Evolutionary conservation across 2,113 vertebrate genomes (phyloP), one percentile per base, ranked within the genome.

Genomic region (Takifugu flavidus): DNA sequence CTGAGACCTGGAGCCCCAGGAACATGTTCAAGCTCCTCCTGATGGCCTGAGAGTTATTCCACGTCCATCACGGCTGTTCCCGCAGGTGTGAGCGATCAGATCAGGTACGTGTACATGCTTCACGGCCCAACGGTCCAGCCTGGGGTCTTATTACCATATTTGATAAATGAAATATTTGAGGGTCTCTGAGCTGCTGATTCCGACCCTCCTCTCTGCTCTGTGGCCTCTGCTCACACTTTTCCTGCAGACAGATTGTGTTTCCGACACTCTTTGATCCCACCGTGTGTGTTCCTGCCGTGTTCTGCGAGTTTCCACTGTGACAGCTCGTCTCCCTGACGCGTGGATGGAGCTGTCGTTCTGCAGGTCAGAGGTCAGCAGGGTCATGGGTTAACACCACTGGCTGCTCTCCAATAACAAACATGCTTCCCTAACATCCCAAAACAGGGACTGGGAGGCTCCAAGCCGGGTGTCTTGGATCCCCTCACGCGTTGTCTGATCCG

Each of bases 301-400:
- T 53, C 43, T 43, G 54, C 50, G 54, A 51, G 74, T 67, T 78
- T 83, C 69, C 60, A 62, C 29, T 59, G 74, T 74, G 70, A 88
- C 84, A 82, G 78, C 70, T 62, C 28, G 64, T 89, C 86, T 82
- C 51, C 66, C 69, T 53, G 84, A 91, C 78, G 68, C 75, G 88
- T 87, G 84, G 83, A 89, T 57, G 63, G 85, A 86, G 70, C 72
- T 69, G 81, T 72, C 66, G 45, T 62, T 43, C 76, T 50, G 28
- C 2, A 29, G 81, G 79, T 80, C 74, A 87, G 64, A 80, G 83
- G 84, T 47, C 83, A 72, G 56, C 27, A 14, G 63, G 84, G 83
- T 75, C 77, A 76, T 68, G 79, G 91, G 86, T 90, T 87, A 90
- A 87, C 66, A 62, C 85, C 73, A 82, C 72, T 54, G 69, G 75